Percentiles rank a stretch among this genome's conserved stretches.
phyloP scores from a whole-genome alignment of 1,140 invertebrate species.

The Eumeta japonica region DNA sequence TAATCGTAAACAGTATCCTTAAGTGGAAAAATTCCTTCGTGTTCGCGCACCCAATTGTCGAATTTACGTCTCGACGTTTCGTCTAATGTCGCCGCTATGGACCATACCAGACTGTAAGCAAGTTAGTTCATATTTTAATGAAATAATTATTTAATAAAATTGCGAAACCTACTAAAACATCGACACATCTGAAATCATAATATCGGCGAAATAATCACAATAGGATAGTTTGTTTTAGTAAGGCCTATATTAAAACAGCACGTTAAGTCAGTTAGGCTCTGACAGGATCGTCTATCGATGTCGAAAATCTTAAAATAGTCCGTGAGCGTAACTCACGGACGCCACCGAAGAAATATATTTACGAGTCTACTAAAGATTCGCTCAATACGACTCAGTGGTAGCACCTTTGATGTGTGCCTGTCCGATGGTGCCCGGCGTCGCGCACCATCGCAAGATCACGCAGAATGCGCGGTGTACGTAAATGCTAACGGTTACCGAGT shows the following conservation, averaged over 20 bases:
- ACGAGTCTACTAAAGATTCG: too few species aligned
- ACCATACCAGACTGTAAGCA: conserved; percentile 74
- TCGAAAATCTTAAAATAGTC: too few species aligned
- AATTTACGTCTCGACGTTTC: conserved; percentile 77
- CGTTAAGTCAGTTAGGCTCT: not conserved
- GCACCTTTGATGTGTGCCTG: too few species aligned
- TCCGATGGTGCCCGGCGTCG: too few species aligned
- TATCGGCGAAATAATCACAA: conserved; percentile 1
- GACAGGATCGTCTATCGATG: not conserved
- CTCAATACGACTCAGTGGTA: too few species aligned
- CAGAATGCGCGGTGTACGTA: too few species aligned
- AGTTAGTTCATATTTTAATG: conserved; percentile 6
- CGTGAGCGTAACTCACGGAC: too few species aligned
- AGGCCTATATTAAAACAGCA: not conserved
- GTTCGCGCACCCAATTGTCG: conserved; percentile 78
- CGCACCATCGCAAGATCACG: too few species aligned
- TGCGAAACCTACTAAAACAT: too few species aligned
- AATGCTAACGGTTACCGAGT: too few species aligned
- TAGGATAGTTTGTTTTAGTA: not conserved
- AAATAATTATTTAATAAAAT: conserved; percentile 6
- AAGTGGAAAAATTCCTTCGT: conserved; percentile 79
- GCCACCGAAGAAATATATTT: too few species aligned
- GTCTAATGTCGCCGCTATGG: conserved; percentile 74
- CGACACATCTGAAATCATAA: conserved; percentile 5
- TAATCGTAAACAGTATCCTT: conserved; percentile 87